phyloP scores from a whole-genome alignment of 2,113 vertebrate genomes.

The Regulus satrapa region DNA sequence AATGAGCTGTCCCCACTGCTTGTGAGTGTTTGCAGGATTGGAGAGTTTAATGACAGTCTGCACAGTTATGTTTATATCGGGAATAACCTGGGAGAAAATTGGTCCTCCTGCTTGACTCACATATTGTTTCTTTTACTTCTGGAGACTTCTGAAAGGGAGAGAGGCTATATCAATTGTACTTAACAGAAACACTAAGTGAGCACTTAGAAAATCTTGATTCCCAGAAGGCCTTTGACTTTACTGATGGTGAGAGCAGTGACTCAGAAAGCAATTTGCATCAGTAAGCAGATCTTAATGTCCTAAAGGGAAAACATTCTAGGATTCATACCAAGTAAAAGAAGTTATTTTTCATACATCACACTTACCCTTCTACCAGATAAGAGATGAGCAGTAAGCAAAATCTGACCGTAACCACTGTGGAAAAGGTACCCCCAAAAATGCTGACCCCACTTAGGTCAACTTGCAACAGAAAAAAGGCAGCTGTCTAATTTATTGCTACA shows the following conservation, averaged over 20 bases:
- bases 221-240: background rate
- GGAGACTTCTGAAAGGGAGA: background rate
- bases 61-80: background rate
- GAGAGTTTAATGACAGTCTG: background rate
- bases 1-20: background rate
- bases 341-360: background rate
- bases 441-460: background rate
- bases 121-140: background rate
- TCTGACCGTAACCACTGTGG: background rate
- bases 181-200: constrained; percentile 19
- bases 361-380: background rate
- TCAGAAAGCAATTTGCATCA: constrained; percentile 2
- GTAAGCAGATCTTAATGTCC: background rate
- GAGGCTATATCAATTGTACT: background rate
- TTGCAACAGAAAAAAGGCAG: background rate
- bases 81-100: background rate
- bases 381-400: background rate
- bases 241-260: background rate
- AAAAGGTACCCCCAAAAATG: background rate
- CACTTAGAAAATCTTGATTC: background rate
- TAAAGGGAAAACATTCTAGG: background rate
- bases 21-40: background rate
- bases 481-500: background rate
- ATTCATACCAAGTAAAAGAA: background rate
- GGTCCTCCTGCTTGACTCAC: background rate